phyloP scores from a whole-genome alignment of 2,113 vertebrate species.

The Nothocercus julius region DNA sequence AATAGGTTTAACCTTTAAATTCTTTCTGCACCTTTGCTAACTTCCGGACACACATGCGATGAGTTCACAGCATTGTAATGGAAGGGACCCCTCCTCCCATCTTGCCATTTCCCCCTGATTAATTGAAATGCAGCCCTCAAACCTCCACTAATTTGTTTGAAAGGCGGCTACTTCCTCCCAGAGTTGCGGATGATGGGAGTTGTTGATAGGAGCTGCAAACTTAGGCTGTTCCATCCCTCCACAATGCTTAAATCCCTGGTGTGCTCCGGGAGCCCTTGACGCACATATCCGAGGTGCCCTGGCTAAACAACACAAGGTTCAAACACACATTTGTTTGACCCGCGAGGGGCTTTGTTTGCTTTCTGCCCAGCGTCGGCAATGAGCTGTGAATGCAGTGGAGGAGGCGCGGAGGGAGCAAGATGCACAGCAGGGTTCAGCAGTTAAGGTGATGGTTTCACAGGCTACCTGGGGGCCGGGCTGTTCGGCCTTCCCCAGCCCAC shows the following conservation, averaged over 20 bases:
- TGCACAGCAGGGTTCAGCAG: background rate
- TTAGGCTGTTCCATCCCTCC: background rate
- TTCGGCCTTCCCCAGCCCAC: background rate
- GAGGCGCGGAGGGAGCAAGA: background rate
- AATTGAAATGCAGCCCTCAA: slow-evolving; percentile 53
- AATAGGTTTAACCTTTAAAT: background rate
- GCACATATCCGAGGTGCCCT: background rate
- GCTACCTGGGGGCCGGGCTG: background rate
- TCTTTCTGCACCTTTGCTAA: background rate
- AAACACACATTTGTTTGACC: background rate
- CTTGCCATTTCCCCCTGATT: slow-evolving; percentile 43
- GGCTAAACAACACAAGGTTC: background rate
- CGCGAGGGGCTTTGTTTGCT: background rate
- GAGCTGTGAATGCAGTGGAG: background rate
- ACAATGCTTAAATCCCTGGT: slow-evolving; percentile 28
- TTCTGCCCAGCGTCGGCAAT: background rate
- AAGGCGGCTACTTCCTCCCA: slow-evolving; percentile 62
- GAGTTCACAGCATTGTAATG: background rate
- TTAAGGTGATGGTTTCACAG: background rate
- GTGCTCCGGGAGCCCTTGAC: background rate
- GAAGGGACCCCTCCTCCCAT: background rate
- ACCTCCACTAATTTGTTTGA: slow-evolving; percentile 49
- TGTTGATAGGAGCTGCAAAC: slow-evolving; percentile 34
- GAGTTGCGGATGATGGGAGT: slow-evolving; percentile 37
- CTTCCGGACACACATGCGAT: background rate